Evolutionary conservation across 2,888 invertebrate genomes (phyloP).

Genomic region (Hemicrepidius hirtus): DNA sequence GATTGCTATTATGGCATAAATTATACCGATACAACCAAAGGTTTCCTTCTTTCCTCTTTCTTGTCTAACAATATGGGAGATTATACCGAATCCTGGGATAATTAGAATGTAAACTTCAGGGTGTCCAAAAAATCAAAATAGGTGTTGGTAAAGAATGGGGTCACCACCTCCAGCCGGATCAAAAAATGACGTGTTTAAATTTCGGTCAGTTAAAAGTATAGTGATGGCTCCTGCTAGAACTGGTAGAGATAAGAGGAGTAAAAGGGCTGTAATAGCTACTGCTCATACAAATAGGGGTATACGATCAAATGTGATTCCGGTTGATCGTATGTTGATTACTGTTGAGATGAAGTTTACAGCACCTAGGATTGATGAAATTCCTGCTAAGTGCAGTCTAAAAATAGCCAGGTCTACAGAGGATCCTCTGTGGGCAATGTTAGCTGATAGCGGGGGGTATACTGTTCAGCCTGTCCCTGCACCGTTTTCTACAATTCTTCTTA

Average conservation of each 20-base stretch:
- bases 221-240: slow-evolving; percentile 87
- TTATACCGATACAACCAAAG: slow-evolving; percentile 84
- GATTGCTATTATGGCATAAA: slow-evolving; percentile 90
- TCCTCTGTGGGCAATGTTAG: slow-evolving; percentile 78
- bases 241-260: too few relatives aligned
- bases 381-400: slow-evolving; percentile 85
- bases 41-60: slow-evolving; percentile 85
- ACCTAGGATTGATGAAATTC: slow-evolving; percentile 83
- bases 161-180: slow-evolving; percentile 88
- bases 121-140: slow-evolving; percentile 93
- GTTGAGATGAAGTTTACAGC: slow-evolving; percentile 88
- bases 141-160: slow-evolving; percentile 86
- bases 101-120: slow-evolving; percentile 92
- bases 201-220: slow-evolving; percentile 86
- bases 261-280: slow-evolving; percentile 79
- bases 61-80: slow-evolving; percentile 85
- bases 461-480: slow-evolving; percentile 87
- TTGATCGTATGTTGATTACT: slow-evolving; percentile 75
- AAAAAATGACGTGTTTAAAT: slow-evolving; percentile 88
- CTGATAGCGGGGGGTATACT: slow-evolving; percentile 82
- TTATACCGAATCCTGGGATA: slow-evolving; percentile 88
- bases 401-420: slow-evolving; percentile 84
- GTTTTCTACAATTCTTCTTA: slow-evolving; percentile 79
- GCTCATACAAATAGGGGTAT: slow-evolving; percentile 85
- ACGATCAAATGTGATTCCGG: slow-evolving; percentile 78